These are phyloP conservation scores for Megalopta genalis DNA, from an alignment of 1,140 invertebrate genomes.

Conservation along the genomic window DNA sequence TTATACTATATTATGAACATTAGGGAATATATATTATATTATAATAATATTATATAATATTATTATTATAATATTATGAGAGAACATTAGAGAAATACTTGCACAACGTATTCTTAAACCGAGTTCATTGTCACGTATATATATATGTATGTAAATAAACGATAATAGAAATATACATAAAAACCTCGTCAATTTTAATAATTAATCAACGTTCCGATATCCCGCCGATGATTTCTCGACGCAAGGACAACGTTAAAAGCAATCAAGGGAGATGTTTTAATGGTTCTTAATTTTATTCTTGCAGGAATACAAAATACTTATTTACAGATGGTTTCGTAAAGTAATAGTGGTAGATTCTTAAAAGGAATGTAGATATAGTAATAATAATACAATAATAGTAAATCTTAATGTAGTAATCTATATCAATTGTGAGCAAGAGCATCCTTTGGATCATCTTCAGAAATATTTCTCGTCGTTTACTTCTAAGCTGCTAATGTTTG, in stretches of 20 bases:
- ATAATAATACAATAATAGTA: constrained; percentile 71
- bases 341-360: constrained; percentile 74
- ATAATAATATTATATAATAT: too few relatives aligned
- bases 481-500: constrained; percentile 65
- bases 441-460: constrained; percentile 68
- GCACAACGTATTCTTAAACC: background rate
- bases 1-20: constrained; percentile 82
- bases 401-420: constrained; percentile 71
- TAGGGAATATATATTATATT: too few relatives aligned
- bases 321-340: constrained; percentile 77
- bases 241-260: constrained; percentile 27
- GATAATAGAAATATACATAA: background rate
- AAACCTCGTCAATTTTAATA: background rate
- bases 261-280: constrained; percentile 61
- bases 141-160: constrained; percentile 8
- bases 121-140: background rate
- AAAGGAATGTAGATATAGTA: constrained; percentile 73
- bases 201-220: background rate
- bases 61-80: constrained; percentile 85
- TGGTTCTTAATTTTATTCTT: constrained; percentile 70
- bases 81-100: background rate
- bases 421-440: constrained; percentile 73
- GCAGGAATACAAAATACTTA: constrained; percentile 78
- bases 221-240: background rate
- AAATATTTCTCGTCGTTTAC: constrained; percentile 63